A percentile compares a stretch with the other conserved stretches of the same genome.
Evolutionary conservation across 2,113 vertebrate species (phyloP).

Genomic region (Eublepharis macularius): DNA sequence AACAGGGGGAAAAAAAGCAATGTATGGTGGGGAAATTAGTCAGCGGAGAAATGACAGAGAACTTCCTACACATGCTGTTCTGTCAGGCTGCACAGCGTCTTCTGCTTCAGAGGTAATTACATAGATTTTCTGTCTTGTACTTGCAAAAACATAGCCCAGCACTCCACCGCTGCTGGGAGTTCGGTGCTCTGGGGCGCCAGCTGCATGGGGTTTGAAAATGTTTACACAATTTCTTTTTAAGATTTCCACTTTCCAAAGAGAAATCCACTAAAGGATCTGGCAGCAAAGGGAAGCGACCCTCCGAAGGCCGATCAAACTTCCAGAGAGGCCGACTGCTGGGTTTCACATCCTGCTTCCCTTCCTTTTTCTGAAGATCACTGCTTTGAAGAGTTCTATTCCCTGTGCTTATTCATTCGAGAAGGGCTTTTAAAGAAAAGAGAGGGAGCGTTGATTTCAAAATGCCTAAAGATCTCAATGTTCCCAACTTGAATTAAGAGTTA

Average conservation of each 20-base stretch:
- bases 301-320: slow-evolving; percentile 10
- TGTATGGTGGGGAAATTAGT: slow-evolving; percentile 78
- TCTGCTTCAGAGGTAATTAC: slow-evolving; percentile 99
- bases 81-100: slow-evolving; percentile 91
- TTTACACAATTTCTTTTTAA: slow-evolving; percentile 76
- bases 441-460: too few species aligned
- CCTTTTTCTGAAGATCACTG: not conserved
- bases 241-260: slow-evolving; percentile 59
- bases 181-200: slow-evolving; percentile 87
- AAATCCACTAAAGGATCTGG: slow-evolving; percentile 42
- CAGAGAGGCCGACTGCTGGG: not conserved
- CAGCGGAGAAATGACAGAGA: slow-evolving; percentile 86
- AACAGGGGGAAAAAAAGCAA: not conserved
- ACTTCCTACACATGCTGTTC: slow-evolving; percentile 88
- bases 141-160: slow-evolving; percentile 95
- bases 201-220: slow-evolving; percentile 75
- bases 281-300: slow-evolving; percentile 27
- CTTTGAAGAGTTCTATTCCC: not conserved
- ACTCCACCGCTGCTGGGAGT: slow-evolving; percentile 84
- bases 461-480: not conserved
- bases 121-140: slow-evolving; percentile 99
- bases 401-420: too few species aligned
- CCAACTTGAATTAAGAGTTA: not conserved
- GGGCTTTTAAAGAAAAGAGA: too few species aligned
- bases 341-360: not conserved